Evolutionary conservation across 1,140 invertebrate species (phyloP).

Genomic region (Drosophila sulfurigaster): DNA sequence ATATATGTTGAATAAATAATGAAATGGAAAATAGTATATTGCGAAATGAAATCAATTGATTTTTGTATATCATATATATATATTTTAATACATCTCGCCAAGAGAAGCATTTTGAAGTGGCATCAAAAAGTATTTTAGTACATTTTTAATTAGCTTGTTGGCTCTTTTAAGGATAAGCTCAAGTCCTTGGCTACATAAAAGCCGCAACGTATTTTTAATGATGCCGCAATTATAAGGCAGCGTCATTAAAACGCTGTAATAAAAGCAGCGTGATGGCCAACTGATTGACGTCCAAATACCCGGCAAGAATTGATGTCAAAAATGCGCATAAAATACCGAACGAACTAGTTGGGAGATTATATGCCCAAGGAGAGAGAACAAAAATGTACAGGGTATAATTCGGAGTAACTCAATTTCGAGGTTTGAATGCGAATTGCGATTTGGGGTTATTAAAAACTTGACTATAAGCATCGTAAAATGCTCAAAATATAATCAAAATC

Average conservation of each 20-base stretch:
- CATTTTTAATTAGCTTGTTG: constrained; percentile 24
- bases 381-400: neutral
- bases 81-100: neutral
- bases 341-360: too few relatives aligned
- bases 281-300: neutral
- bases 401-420: neutral
- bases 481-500: constrained; percentile 39
- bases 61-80: constrained; percentile 6
- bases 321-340: too few relatives aligned
- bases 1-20: neutral
- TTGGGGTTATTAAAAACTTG: constrained; percentile 35
- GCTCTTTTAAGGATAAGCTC: constrained; percentile 6
- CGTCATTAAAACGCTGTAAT: constrained; percentile 9
- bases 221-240: constrained; percentile 24
- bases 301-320: neutral
- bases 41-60: too few relatives aligned
- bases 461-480: constrained; percentile 30
- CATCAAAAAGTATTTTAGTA: constrained; percentile 8
- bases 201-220: constrained; percentile 31
- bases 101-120: neutral
- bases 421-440: constrained; percentile 3
- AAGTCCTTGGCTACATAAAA: constrained; percentile 25
- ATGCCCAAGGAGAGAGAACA: too few relatives aligned
- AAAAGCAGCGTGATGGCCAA: neutral
- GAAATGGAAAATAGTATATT: too few relatives aligned